phyloP scores from a whole-genome alignment of 2,113 vertebrate genomes.

The Anarrhichthys ocellatus region DNA sequence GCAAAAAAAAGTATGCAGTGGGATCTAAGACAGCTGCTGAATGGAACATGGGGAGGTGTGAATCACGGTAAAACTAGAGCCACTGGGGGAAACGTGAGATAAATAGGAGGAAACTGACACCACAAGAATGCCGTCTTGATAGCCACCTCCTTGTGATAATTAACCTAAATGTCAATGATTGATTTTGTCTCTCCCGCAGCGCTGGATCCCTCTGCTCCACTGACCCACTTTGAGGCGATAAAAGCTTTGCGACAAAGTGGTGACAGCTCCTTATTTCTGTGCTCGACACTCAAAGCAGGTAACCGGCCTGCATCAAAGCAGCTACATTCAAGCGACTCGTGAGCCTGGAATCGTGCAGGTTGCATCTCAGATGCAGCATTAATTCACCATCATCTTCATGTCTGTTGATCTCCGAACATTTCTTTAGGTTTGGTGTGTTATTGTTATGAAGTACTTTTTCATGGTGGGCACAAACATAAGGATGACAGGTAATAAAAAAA shows the following conservation, averaged over 20 bases:
- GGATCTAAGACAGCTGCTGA: constrained; percentile 18
- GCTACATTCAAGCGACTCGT: not conserved
- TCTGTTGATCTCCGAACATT: not conserved
- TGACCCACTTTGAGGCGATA: constrained; percentile 68
- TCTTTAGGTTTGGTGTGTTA: not conserved
- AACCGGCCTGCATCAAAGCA: not conserved
- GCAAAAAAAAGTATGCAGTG: not conserved
- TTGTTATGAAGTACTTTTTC: not conserved
- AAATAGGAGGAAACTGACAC: constrained; percentile 1
- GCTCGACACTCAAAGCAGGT: constrained; percentile 1
- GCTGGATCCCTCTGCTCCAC: constrained; percentile 54
- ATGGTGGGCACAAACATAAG: not conserved
- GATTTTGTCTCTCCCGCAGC: constrained; percentile 34
- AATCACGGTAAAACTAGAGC: not conserved
- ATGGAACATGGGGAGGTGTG: not conserved
- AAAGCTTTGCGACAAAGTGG: constrained; percentile 30
- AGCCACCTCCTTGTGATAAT: constrained; percentile 45
- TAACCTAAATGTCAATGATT: constrained; percentile 56
- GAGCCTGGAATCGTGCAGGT: not conserved
- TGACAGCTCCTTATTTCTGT: constrained; percentile 32
- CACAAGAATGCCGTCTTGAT: constrained; percentile 6
- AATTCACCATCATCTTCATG: not conserved
- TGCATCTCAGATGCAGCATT: not conserved
- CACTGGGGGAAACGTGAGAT: not conserved
- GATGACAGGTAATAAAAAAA: not conserved